Conservation (phyloP, 53 echinoderm and acorn worm genomes). For the Crossaster papposus region DNA sequence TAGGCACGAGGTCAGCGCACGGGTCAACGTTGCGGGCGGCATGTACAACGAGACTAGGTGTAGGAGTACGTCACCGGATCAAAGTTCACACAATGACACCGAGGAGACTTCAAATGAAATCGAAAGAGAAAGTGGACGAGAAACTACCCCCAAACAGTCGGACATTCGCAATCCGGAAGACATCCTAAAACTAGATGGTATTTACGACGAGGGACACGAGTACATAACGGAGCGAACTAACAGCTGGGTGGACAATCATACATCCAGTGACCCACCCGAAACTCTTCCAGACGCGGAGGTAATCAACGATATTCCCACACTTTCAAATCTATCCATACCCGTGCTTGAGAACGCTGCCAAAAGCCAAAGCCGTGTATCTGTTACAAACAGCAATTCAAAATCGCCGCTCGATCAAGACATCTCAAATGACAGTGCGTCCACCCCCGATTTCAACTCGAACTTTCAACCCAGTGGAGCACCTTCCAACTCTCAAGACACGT, state of each 20-base stretch:
- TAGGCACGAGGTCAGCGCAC: background rate
- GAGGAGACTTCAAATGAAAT: background rate
- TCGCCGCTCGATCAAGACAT: background rate
- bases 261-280: background rate
- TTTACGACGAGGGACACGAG: background rate
- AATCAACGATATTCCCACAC: background rate
- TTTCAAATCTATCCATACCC: background rate
- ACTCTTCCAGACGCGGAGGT: background rate
- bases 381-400: background rate
- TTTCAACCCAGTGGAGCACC: background rate
- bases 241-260: slow-evolving; percentile 24
- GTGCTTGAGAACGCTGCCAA: background rate
- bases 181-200: background rate
- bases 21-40: background rate
- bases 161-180: background rate
- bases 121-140: background rate
- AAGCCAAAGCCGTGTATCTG: background rate
- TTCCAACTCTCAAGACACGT: background rate
- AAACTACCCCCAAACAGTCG: background rate
- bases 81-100: background rate
- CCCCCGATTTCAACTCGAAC: background rate
- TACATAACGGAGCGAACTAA: slow-evolving; percentile 9
- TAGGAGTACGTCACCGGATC: slow-evolving; percentile 2
- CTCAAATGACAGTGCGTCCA: background rate
- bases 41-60: background rate